These are phyloP conservation scores for Tragelaphus eurycerus DNA, from an alignment of 2,797 vertebrate genomes.

Conservation along the genomic window DNA sequence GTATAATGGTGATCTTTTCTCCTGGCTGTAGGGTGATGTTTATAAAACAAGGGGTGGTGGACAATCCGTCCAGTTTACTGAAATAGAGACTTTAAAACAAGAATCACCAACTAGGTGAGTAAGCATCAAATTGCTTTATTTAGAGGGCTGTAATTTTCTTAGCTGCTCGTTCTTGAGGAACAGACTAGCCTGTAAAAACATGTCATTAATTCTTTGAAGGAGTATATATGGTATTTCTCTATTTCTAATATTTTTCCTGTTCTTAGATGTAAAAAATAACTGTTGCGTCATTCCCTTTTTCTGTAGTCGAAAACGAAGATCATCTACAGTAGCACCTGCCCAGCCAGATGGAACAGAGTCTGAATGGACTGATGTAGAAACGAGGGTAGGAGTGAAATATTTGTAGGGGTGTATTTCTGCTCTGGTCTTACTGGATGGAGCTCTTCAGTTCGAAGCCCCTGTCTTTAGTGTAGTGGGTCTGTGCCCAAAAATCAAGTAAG, in stretches of 20 bases:
- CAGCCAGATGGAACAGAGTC: slow-evolving; percentile 82
- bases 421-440: background rate
- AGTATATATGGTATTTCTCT: background rate
- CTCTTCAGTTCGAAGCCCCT: background rate
- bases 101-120: slow-evolving; percentile 87
- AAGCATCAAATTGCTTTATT: background rate
- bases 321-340: slow-evolving; percentile 73
- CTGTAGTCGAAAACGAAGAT: slow-evolving; percentile 83
- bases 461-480: background rate
- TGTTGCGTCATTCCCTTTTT: background rate
- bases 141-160: background rate
- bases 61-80: slow-evolving; percentile 95
- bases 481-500: background rate
- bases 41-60: slow-evolving; percentile 94
- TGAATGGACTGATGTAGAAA: slow-evolving; percentile 94
- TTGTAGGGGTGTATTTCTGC: background rate
- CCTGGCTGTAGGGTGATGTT: slow-evolving; percentile 90
- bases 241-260: background rate
- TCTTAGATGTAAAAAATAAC: slow-evolving; percentile 38
- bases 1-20: slow-evolving; percentile 48
- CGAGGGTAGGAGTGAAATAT: slow-evolving; percentile 86
- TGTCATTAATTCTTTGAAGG: background rate
- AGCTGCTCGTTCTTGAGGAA: background rate
- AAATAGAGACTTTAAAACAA: slow-evolving; percentile 94
- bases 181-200: background rate